Evolutionary conservation across 2,113 vertebrate species (phyloP).

Genomic region (Serinus canaria): DNA sequence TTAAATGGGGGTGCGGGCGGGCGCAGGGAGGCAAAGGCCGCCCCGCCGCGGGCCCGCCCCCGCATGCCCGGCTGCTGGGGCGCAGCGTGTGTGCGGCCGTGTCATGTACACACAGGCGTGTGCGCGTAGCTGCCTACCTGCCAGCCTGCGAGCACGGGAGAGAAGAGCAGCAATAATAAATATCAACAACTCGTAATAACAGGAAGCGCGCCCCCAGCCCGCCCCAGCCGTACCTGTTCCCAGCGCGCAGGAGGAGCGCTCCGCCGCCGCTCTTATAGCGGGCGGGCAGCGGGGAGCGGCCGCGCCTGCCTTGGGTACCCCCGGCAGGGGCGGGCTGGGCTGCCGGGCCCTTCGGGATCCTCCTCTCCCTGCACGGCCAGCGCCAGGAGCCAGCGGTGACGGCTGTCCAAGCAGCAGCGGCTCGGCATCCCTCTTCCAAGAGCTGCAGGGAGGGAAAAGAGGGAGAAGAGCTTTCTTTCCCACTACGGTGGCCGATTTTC

Average conservation of each 20-base stretch:
- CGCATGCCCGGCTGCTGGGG: neutral
- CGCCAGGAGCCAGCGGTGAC: fast-evolving
- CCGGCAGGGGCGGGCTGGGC: neutral
- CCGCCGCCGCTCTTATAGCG: neutral
- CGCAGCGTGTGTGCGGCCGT: neutral
- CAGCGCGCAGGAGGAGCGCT: neutral
- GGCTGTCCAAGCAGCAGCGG: neutral
- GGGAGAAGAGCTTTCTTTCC: neutral
- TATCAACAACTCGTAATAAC: fast-evolving
- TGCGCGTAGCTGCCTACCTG: fast-evolving
- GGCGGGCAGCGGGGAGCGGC: neutral
- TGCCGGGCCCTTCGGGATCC: neutral
- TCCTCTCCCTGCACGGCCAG: fast-evolving
- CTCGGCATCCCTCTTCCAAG: fast-evolving
- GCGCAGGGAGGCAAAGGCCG: neutral
- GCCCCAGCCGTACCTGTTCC: neutral
- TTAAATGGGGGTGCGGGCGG: neutral
- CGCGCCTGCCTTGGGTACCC: neutral
- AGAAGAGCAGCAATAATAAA: fast-evolving
- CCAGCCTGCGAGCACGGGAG: fast-evolving
- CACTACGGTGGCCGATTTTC: fast-evolving
- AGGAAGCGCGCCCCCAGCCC: fast-evolving
- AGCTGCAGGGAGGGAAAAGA: neutral
- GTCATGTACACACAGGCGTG: fast-evolving
- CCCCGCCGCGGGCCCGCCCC: neutral